Conservation (phyloP, 2,888 invertebrate species). For the Volucella zonaria region DNA sequence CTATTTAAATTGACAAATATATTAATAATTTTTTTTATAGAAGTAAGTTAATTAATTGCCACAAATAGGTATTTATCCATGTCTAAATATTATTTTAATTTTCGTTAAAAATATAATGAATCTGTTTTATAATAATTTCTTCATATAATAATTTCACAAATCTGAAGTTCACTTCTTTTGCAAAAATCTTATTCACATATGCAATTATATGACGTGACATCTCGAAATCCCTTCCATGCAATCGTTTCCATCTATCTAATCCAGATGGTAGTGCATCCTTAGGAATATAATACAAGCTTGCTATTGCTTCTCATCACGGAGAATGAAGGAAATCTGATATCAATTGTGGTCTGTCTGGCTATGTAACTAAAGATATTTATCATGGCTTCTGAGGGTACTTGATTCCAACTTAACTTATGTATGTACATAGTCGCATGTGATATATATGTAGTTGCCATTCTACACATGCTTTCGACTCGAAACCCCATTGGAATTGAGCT, state of each 20-base stretch:
- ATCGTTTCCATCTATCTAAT: conserved; percentile 5
- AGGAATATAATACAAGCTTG: conserved; percentile 12
- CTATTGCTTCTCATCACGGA: background rate
- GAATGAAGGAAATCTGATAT: conserved; percentile 17
- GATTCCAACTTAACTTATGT: conserved; percentile 1
- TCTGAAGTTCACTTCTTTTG: conserved; percentile 4
- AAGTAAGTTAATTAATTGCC: no score
- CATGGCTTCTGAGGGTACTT: conserved; percentile 29
- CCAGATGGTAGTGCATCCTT: conserved; percentile 25
- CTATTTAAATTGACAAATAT: no score
- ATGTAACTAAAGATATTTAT: conserved; percentile 39
- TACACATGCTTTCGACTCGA: conserved; percentile 4
- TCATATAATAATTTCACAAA: background rate
- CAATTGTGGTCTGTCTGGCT: conserved; percentile 36
- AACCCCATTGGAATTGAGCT: background rate
- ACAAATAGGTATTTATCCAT: no score
- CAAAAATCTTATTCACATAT: conserved; percentile 25
- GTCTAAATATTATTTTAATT: no score
- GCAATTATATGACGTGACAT: conserved; percentile 29
- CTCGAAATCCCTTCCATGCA: background rate
- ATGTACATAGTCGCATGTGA: conserved; percentile 2
- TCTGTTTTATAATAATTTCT: no score
- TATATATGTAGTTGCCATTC: conserved; percentile 23
- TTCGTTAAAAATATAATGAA: no score
- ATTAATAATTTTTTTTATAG: no score